Percentiles rank a stretch among this genome's conserved stretches.
Conservation (phyloP, 2,113 vertebrate genomes). For the Pluvianellus socialis region DNA sequence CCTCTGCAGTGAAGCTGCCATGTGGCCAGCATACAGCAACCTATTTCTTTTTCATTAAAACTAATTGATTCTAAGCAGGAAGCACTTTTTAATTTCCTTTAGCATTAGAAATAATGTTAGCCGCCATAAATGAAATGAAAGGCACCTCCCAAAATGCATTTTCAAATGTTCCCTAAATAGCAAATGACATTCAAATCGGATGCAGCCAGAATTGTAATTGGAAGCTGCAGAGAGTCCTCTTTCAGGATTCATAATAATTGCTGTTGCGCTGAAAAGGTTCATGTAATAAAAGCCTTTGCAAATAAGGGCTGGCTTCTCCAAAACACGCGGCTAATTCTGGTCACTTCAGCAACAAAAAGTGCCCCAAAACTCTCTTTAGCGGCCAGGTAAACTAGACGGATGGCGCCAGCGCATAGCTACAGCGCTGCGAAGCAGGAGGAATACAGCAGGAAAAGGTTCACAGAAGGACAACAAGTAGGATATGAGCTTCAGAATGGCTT, state of each 20-base stretch:
- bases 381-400: neutral
- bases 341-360: neutral
- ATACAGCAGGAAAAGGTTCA: neutral
- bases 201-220: neutral
- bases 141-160: conserved; percentile 12
- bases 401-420: neutral
- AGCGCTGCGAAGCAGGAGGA: neutral
- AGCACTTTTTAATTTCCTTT: conserved; percentile 38
- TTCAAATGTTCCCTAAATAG: conserved; percentile 14
- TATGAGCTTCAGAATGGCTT: neutral
- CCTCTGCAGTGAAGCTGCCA: neutral
- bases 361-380: neutral
- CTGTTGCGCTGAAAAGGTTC: neutral
- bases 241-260: neutral
- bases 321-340: neutral
- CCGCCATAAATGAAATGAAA: neutral
- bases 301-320: neutral
- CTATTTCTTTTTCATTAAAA: neutral
- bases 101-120: neutral
- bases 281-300: neutral
- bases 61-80: conserved; percentile 21
- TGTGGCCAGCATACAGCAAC: neutral
- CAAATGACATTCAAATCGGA: neutral
- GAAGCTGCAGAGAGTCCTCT: neutral
- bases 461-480: neutral